Evolutionary conservation across 2,797 vertebrate genomes (phyloP).

Genomic region (Malurus splendens): DNA sequence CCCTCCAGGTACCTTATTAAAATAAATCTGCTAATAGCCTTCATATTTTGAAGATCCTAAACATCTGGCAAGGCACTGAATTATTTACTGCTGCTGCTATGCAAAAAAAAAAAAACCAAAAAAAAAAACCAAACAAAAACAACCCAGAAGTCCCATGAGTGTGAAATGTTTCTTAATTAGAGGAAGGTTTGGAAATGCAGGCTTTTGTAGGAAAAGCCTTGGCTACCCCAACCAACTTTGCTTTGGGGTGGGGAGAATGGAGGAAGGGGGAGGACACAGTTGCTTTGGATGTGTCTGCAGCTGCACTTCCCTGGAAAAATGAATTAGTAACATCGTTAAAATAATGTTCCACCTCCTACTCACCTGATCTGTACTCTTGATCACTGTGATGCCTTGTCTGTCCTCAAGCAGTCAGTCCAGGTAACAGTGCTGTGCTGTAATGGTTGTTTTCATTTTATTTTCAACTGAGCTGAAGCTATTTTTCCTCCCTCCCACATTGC

Average conservation of each 20-base stretch:
- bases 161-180: not conserved
- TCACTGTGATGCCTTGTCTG: not conserved
- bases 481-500: not conserved
- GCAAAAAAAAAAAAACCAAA: not conserved
- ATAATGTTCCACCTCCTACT: not conserved
- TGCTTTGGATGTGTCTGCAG: not conserved
- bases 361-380: not conserved
- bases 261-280: not conserved
- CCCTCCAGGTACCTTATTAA: not conserved
- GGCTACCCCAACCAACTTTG: not conserved
- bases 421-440: rapidly evolving
- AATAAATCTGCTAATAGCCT: not conserved
- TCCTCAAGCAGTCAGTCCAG: not conserved
- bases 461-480: not conserved
- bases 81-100: not conserved
- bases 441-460: not conserved
- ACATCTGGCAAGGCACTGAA: not conserved
- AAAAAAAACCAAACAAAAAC: not conserved
- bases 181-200: not conserved
- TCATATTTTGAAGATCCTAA: not conserved
- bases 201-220: not conserved
- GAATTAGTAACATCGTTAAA: not conserved
- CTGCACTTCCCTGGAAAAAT: not conserved
- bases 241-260: not conserved
- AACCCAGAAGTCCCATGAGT: not conserved